phyloP scores from a whole-genome alignment of 2,888 invertebrate genomes.

The Zeuzera pyrina region DNA sequence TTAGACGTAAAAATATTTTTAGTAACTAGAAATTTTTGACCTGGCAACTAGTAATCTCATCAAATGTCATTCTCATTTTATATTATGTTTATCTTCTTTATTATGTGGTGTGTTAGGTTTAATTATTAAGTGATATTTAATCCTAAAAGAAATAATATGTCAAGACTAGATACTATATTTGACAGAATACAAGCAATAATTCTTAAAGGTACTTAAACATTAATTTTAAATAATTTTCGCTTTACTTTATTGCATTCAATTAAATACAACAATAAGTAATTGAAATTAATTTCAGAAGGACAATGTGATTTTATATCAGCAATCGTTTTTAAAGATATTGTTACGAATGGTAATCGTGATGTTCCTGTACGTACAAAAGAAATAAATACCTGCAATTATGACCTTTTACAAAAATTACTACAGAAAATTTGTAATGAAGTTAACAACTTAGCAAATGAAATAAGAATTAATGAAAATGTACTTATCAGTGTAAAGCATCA shows the following conservation, averaged over 20 bases:
- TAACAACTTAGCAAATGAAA: constrained; percentile 36
- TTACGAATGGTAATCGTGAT: constrained; percentile 12
- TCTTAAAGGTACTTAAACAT: constrained; percentile 27
- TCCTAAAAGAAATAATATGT: too few relatives aligned
- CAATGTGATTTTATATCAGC: constrained; percentile 29
- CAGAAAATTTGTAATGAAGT: constrained; percentile 52
- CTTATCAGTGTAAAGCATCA: constrained; percentile 79
- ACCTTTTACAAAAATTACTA: constrained; percentile 49
- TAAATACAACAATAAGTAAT: constrained; percentile 1
- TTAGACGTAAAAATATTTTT: too few relatives aligned
- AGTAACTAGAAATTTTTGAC: too few relatives aligned
- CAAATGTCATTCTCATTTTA: too few relatives aligned
- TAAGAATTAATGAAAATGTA: constrained; percentile 38
- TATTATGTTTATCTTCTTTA: too few relatives aligned
- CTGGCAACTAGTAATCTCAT: too few relatives aligned
- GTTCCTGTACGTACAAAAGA: too few relatives aligned
- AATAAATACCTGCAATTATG: constrained; percentile 15
- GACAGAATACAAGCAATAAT: constrained; percentile 30
- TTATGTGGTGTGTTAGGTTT: too few relatives aligned
- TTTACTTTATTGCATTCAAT: constrained; percentile 3
- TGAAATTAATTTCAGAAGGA: constrained; percentile 33
- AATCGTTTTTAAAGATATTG: constrained; percentile 16
- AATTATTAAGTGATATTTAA: too few relatives aligned
- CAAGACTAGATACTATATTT: constrained; percentile 25
- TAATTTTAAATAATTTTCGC: neutral